Evolutionary conservation across 2,113 vertebrate species (phyloP), one percentile per base, ranked within the genome.

Genomic region (Misgurnus anguillicaudatus): DNA sequence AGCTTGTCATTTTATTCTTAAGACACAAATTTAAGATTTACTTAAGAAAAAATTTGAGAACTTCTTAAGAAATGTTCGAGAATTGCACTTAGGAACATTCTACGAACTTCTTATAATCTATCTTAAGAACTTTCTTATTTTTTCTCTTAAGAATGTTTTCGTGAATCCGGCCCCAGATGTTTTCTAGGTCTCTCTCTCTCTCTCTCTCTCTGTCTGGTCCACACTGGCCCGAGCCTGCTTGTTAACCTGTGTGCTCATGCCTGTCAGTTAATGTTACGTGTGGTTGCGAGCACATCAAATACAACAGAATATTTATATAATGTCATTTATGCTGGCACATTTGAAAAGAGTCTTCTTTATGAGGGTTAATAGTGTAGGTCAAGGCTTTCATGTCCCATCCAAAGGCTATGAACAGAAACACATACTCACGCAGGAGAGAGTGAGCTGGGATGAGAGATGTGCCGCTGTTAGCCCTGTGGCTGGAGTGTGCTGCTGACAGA

Each of bases 311-410:
- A 19, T 48, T 70, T 77, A 42, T 70, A 69, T 71, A n/a, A 39
- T 41, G 19, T 71, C 73, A 62, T 71, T 68, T 45, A 47, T 60
- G 60, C 41, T 14, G n/a, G 21, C 5, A 17, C 58, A 57, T 38
- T 55, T 48, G 21, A 68, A 78, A 65, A 78, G 39, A 38, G 64
- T 24, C 58, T 42, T 11, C 53, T 42, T 76, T 62, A 58, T 77
- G 57, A 36, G 73, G 42, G 58, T 62, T 81, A 81, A 76, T 64
- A 63, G 65, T 53, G 42, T 24, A 31, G 80, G 51, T 72, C 80
- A 72, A 55, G 67, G 9, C 80, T 65, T 65, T 21, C 2, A 21
- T 42, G 66, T 38, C 45, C 73, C 6, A 5, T 78, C 57, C 64
- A 47, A 38, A 41, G 51, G 76, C 10, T 13, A 42, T 63, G 31